Percentiles rank a stretch among this genome's conserved stretches.
Conservation (phyloP, 2,888 invertebrate species). For the Heliconius aoede region DNA sequence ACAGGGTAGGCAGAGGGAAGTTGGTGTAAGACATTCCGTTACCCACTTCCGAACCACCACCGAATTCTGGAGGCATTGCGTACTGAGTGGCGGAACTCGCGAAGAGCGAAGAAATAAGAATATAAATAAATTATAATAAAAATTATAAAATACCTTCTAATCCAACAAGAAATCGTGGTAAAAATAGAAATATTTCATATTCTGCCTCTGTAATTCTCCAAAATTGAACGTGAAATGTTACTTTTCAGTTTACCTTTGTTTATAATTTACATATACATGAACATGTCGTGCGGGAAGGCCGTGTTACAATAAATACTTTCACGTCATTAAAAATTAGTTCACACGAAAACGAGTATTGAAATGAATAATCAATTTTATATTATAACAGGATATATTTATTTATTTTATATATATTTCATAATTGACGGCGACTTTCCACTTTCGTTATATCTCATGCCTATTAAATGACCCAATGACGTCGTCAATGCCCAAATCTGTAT, state of each 20-base stretch:
- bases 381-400: neutral
- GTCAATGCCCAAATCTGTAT: slow-evolving; percentile 14
- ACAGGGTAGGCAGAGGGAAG: no score
- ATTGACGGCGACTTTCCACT: slow-evolving; percentile 10
- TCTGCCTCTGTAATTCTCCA: neutral
- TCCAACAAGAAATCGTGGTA: no score
- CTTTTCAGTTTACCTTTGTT: slow-evolving; percentile 1
- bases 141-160: no score
- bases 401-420: slow-evolving; percentile 2
- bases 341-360: slow-evolving; percentile 7
- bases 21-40: no score
- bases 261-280: neutral
- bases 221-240: neutral
- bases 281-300: slow-evolving; percentile 3
- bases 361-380: slow-evolving; percentile 1
- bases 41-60: no score
- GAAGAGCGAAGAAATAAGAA: no score
- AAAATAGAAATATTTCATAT: neutral
- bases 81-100: no score
- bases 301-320: slow-evolving; percentile 17
- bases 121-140: no score
- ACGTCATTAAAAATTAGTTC: slow-evolving; percentile 9
- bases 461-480: slow-evolving; percentile 9
- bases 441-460: neutral
- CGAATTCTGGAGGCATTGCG: no score